Conservation (phyloP, 2,113 vertebrate species). For the Carassius auratus region DNA sequence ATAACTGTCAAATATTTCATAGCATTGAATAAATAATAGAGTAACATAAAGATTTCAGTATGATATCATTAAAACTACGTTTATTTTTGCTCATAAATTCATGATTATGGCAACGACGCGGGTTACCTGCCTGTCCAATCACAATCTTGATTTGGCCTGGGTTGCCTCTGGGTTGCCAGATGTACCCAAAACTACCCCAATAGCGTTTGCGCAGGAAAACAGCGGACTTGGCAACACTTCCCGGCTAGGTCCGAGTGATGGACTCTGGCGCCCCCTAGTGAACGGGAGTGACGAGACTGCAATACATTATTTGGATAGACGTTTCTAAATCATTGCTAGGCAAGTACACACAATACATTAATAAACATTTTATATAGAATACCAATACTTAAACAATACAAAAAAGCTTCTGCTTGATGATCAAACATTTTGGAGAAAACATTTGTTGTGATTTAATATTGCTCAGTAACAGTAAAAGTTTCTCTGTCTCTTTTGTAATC, state of each 20-base stretch:
- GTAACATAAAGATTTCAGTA: neutral
- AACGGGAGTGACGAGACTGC: slow-evolving; percentile 28
- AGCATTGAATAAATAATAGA: neutral
- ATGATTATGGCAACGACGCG: slow-evolving; percentile 70
- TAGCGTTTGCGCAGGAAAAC: too few relatives aligned
- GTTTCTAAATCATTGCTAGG: neutral
- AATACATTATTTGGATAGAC: too few relatives aligned
- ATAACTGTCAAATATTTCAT: neutral
- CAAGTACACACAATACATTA: neutral
- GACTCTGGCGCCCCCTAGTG: slow-evolving; percentile 53
- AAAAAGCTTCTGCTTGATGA: too few relatives aligned
- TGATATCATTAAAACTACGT: neutral
- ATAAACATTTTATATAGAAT: too few relatives aligned
- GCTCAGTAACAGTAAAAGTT: too few relatives aligned
- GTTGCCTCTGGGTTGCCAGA: too few relatives aligned
- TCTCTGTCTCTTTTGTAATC: too few relatives aligned
- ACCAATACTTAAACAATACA: too few relatives aligned
- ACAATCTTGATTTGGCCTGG: slow-evolving; percentile 69
- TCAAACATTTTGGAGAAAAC: too few relatives aligned
- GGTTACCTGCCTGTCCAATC: slow-evolving; percentile 58
- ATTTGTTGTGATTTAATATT: too few relatives aligned
- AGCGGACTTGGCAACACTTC: too few relatives aligned
- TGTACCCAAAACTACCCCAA: too few relatives aligned
- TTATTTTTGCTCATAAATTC: neutral
- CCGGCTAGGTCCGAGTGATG: neutral